These are phyloP conservation scores for Hypomecis punctinalis DNA, from an alignment of 2,888 invertebrate genomes.

Conservation along the genomic window DNA sequence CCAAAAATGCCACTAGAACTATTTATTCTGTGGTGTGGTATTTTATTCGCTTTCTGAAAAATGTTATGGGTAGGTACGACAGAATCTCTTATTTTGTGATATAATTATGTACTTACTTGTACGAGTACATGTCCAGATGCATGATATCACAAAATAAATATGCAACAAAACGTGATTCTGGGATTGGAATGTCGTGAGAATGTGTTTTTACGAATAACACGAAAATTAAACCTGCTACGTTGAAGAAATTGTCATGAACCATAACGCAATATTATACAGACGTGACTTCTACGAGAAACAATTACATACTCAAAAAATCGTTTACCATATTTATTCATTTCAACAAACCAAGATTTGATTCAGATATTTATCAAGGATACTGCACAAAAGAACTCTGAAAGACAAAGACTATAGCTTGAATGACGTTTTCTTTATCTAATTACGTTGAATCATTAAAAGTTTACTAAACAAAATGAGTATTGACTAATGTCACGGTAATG, in stretches of 20 bases:
- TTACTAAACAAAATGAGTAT: background rate
- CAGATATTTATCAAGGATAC: background rate
- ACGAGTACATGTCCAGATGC: no score
- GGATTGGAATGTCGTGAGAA: conserved; percentile 10
- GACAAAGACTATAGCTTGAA: conserved; percentile 2
- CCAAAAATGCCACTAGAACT: background rate
- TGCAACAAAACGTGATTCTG: conserved; percentile 7
- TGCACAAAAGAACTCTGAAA: conserved; percentile 7
- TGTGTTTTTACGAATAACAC: conserved; percentile 4
- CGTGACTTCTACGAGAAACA: conserved; percentile 3
- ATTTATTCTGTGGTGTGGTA: no score
- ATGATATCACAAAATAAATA: background rate
- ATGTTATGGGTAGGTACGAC: no score
- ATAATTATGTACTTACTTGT: no score
- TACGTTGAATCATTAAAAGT: background rate
- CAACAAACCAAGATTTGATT: background rate
- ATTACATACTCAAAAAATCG: background rate
- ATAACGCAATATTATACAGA: conserved; percentile 3
- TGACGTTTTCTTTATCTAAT: conserved; percentile 10
- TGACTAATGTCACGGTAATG: background rate
- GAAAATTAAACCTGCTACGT: background rate
- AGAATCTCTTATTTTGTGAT: no score
- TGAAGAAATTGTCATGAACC: conserved; percentile 13
- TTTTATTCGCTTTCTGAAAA: background rate
- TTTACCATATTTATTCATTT: background rate